Evolutionary conservation across 2,113 vertebrate genomes (phyloP), one percentile per base, ranked within the genome.

Genomic region (Macheiramphus alcinus): DNA sequence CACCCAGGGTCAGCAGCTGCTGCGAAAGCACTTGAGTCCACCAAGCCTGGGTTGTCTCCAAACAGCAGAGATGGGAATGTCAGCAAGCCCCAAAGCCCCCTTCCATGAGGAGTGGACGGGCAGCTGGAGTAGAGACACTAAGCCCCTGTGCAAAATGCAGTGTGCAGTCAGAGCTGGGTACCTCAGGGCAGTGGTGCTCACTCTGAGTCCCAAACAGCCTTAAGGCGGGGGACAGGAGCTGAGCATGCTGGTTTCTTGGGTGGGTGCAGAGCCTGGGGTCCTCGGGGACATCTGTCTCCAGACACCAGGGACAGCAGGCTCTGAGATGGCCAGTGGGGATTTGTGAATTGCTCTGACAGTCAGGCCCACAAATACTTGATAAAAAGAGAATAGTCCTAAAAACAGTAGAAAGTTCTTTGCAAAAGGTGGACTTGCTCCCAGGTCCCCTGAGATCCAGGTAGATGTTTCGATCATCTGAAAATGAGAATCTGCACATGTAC

Each of bases 81-180:
- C 36, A 58, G 27, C 9, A 31, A 63, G 5, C 16, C 22, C 31
- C 38, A 23, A 43, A 67, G 16, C 40, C 32, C 34, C 56, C 38
- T 67, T 43, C 20, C 10, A 2, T 1, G 20, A 12, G 18, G 3
- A 31, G 12, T 1, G 4, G 6, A 47, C 13, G 34, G 20, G 20
- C 34, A 47, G 80, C 48, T 8, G 19, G 9, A 62, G 23, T 0
- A 9, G 43, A 19, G 26, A 48, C 26, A 15, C 7, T 9, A 21
- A 70, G 42, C 4, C 16, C 17, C 58, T 8, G n/a, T 16, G 38
- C 55, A 48, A 32, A 58, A 42, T 7, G 26, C 0, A 0, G 9
- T 16, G 42, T 40, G 59, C 36, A 40, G 53, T 13, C 61, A 48
- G 26, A 53, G 42, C 9, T 45, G 36, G 38, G 53, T 1, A 0